Evolutionary conservation across 2,797 vertebrate species (phyloP).

Genomic region (Sebastiscus albofasciatus): DNA sequence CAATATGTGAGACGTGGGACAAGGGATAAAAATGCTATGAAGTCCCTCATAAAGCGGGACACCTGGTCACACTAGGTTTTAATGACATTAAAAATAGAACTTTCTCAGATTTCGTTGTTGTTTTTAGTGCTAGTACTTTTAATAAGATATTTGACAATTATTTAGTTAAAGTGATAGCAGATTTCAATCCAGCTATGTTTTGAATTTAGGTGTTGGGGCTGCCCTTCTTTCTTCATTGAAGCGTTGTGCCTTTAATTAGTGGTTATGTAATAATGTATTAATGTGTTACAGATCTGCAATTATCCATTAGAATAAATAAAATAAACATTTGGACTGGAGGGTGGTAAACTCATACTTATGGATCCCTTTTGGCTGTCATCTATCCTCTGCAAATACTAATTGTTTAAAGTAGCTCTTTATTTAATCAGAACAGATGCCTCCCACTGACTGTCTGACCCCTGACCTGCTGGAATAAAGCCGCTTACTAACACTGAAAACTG

Average conservation of each 20-base stretch:
- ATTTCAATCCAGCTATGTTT: not conserved
- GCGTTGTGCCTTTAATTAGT: not conserved
- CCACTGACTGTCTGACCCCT: not conserved
- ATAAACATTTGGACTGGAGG: not conserved
- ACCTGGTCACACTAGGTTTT: not conserved
- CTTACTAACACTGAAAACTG: not conserved
- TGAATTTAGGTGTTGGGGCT: not conserved
- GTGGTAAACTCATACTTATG: not conserved
- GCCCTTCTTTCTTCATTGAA: not conserved
- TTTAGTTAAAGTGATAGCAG: not conserved
- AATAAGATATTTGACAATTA: not conserved
- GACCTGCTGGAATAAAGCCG: not conserved
- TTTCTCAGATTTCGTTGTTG: not conserved
- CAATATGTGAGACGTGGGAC: no score
- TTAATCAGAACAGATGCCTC: not conserved
- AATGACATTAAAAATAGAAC: not conserved
- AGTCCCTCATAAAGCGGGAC: no score
- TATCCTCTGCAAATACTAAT: not conserved
- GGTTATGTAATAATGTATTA: not conserved
- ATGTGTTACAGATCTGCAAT: not conserved
- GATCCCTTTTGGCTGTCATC: not conserved
- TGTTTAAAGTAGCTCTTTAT: not conserved
- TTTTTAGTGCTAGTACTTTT: not conserved
- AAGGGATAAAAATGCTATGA: no score
- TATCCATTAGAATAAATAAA: not conserved